Conservation (phyloP, 2,888 invertebrate genomes). For the Catonia carolina region DNA sequence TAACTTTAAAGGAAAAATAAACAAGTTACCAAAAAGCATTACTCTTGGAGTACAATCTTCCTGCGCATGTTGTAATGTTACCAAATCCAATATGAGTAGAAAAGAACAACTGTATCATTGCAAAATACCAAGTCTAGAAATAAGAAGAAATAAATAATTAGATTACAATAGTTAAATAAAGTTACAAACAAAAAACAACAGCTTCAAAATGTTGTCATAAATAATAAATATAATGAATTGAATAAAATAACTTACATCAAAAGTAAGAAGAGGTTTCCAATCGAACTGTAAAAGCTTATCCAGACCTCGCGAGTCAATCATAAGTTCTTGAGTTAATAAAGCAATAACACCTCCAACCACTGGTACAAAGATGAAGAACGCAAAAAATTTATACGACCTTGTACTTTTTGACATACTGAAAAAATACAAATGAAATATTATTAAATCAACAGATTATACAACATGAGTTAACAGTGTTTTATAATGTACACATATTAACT, state of each 20-base stretch:
- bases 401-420: conserved; percentile 45
- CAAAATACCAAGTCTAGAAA: conserved; percentile 55
- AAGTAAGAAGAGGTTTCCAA: conserved; percentile 41
- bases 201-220: background rate
- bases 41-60: conserved; percentile 55
- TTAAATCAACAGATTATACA: too few relatives aligned
- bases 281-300: conserved; percentile 34
- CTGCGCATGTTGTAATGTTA: conserved; percentile 56
- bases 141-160: conserved; percentile 17
- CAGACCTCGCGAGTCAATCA: conserved; percentile 38
- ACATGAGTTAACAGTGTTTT: too few relatives aligned
- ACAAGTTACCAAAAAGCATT: conserved; percentile 62
- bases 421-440: background rate
- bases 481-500: too few relatives aligned
- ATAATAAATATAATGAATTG: too few relatives aligned
- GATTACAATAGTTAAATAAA: background rate
- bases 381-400: conserved; percentile 47
- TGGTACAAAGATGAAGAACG: conserved; percentile 43
- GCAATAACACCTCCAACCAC: conserved; percentile 43
- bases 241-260: conserved; percentile 37
- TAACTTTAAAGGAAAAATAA: too few relatives aligned
- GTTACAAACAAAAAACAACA: background rate
- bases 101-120: conserved; percentile 55
- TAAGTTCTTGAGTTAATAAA: conserved; percentile 39
- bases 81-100: conserved; percentile 59